Evolutionary conservation across 2,888 invertebrate genomes (phyloP).

Genomic region (Clunio marinus): DNA sequence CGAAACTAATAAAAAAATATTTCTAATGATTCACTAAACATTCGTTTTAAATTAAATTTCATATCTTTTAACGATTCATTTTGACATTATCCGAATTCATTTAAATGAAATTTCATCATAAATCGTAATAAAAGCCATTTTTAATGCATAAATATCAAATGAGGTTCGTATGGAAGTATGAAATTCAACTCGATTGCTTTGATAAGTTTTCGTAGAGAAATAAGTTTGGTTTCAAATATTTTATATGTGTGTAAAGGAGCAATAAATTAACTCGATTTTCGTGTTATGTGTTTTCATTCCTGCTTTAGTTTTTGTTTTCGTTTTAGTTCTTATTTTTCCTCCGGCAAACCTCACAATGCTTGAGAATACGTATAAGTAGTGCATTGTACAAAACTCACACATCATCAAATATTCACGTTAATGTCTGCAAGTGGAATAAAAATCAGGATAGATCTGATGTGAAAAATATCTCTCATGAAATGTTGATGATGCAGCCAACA

Average conservation of each 20-base stretch:
- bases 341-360: neutral
- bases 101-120: too few species aligned
- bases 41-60: too few species aligned
- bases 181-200: too few species aligned
- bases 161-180: too few species aligned
- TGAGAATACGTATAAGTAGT: neutral
- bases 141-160: too few species aligned
- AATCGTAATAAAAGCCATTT: too few species aligned
- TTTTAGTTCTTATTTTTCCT: neutral
- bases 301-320: neutral
- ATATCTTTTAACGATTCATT: too few species aligned
- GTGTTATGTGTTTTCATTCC: neutral
- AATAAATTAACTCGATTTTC: constrained; percentile 25
- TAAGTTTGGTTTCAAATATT: neutral
- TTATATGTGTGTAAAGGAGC: neutral
- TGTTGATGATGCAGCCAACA: neutral
- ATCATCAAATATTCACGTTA: constrained; percentile 4
- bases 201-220: too few species aligned
- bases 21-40: too few species aligned
- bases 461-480: neutral
- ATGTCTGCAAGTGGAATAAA: constrained; percentile 1
- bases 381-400: constrained; percentile 7
- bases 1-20: too few species aligned
- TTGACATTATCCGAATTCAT: too few species aligned
- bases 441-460: neutral